Conservation (phyloP, 2,113 vertebrate genomes). For the Progne subis region DNA sequence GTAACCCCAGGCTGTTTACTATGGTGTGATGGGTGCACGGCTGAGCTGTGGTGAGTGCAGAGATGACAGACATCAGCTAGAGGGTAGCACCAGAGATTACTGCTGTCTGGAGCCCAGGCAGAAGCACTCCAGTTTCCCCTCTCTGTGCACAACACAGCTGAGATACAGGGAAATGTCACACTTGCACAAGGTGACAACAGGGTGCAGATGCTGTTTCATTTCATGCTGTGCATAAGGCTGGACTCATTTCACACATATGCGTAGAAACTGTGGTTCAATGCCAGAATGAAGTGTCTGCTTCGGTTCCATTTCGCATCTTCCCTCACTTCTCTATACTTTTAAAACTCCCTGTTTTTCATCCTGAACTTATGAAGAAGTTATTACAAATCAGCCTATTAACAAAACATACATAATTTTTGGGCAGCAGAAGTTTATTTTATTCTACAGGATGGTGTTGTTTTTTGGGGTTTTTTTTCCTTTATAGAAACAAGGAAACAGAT, state of each 20-base stretch:
- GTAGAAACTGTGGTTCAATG: neutral
- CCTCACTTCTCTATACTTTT: neutral
- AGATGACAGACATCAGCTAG: neutral
- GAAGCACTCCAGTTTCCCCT: neutral
- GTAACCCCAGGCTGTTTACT: neutral
- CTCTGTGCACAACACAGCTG: neutral
- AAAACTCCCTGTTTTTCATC: neutral
- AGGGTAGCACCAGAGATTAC: neutral
- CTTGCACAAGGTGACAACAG: neutral
- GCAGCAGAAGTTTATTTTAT: neutral
- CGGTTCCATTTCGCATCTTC: neutral
- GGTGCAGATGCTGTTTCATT: neutral
- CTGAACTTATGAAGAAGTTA: neutral
- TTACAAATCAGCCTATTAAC: neutral
- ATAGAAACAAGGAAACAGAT: neutral
- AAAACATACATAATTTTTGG: neutral
- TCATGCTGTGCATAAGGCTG: neutral
- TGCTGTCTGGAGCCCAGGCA: neutral
- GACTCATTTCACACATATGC: neutral
- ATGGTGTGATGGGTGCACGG: accelerated
- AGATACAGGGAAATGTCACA: neutral
- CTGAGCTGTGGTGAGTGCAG: neutral
- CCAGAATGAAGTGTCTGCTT: neutral
- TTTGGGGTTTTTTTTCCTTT: neutral
- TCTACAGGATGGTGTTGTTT: neutral